Base-by-base conservation (phyloP, 1,140 invertebrate species). In the Chironomus tepperi region DNA sequence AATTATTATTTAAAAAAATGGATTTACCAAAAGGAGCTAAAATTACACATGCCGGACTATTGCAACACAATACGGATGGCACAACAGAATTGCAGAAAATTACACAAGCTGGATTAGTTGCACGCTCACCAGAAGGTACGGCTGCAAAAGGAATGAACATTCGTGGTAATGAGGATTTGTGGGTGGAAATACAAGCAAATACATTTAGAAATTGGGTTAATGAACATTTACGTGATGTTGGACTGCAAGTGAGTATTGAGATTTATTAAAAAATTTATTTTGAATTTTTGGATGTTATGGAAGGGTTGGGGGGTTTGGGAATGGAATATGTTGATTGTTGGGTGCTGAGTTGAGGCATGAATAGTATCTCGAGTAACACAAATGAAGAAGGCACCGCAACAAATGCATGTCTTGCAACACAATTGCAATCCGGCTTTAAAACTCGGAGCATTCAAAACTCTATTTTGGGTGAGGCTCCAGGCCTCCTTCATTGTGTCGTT, bases 201-300 rank as follows among this genome's bases (percentile, higher is more conserved):
- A 99, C 97, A 0, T 99, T 98, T 83, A 89, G 92, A 76, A 98
- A 98, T 84, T 99, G 97, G 97, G 93, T 98, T 76, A 99, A 98
- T 84, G 96, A 98, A 83, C 94, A 97, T 78, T 83, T 98, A 73
- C 89, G 89, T 77, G 90, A 88, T 72, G 84, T 86, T 74, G 85
- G 86, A 83, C 88, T 84, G 82, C 87, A 83, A 86, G 88, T 82
- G 84, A 83, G 80, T 77, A 21, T 57, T 19, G 43, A 47, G 7
- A 21, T 16, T 65, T 3, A 67, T 70, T 70, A n/a, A 57, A n/a
- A 10, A 57, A 57, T 57, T n/a, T 7, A 57, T 57, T 57, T 57
- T n/a, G n/a, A n/a, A n/a, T 10, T 57, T 10, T 57, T 57, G 47
- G 47, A n/a, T n/a, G n/a, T 57, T 10, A 3, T 10, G n/a, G n/a